These are phyloP conservation scores for Platypus cylindrus DNA, from an alignment of 2,888 invertebrate species.

Conservation along the genomic window DNA sequence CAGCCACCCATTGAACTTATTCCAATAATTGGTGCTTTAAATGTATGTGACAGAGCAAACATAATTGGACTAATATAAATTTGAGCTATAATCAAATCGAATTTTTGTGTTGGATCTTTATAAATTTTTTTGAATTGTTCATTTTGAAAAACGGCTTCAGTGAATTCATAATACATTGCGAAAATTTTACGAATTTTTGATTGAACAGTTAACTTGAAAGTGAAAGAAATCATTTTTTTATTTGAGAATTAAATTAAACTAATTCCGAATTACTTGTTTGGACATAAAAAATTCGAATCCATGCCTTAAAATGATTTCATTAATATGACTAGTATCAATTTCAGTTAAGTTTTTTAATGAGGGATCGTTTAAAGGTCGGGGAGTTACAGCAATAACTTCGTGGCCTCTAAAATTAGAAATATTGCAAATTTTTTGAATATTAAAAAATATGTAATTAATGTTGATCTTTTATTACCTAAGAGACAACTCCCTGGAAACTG, in stretches of 20 bases:
- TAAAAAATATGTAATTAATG: constrained; percentile 4
- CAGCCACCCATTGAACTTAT: constrained; percentile 24
- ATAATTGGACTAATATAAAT: constrained; percentile 21
- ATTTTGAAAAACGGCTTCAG: constrained; percentile 18
- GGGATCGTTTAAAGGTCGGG: constrained; percentile 25
- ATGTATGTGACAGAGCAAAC: constrained; percentile 20
- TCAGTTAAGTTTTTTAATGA: constrained; percentile 25
- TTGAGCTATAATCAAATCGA: constrained; percentile 24
- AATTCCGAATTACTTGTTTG: constrained; percentile 14
- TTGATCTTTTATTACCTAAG: constrained; percentile 7
- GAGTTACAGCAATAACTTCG: constrained; percentile 25
- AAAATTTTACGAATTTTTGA: constrained; percentile 20
- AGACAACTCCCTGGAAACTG: constrained; percentile 10
- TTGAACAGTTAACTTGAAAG: constrained; percentile 15
- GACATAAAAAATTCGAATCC: constrained; percentile 23
- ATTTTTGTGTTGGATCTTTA: constrained; percentile 17
- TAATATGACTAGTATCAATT: constrained; percentile 23
- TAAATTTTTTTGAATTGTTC: constrained; percentile 22
- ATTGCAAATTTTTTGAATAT: constrained; percentile 21
- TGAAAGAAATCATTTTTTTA: neutral
- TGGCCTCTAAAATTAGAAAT: constrained; percentile 27
- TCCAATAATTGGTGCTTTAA: constrained; percentile 20
- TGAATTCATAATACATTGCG: constrained; percentile 18
- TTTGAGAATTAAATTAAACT: neutral
- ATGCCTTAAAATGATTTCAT: constrained; percentile 18